Conservation (phyloP, 2,888 invertebrate genomes). For the Ennomos quercinarius region DNA sequence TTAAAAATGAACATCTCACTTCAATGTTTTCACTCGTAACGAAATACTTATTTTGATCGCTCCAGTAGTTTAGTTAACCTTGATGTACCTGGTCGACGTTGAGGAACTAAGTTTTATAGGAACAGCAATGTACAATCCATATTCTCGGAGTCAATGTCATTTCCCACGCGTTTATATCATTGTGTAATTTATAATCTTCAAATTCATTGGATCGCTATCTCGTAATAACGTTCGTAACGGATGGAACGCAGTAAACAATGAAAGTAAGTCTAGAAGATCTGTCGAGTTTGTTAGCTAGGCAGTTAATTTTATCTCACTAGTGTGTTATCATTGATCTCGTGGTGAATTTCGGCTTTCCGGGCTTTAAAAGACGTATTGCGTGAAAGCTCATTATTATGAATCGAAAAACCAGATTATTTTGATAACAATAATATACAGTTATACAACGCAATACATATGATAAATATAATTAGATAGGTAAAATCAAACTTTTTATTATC, state of each 20-base stretch:
- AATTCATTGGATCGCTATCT: constrained; percentile 32
- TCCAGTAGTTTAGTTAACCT: constrained; percentile 9
- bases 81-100: constrained; percentile 19
- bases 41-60: neutral
- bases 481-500: no score
- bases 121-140: constrained; percentile 23
- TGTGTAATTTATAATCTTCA: constrained; percentile 33
- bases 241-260: constrained; percentile 37
- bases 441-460: no score
- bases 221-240: constrained; percentile 28
- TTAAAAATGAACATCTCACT: neutral
- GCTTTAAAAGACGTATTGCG: constrained; percentile 25
- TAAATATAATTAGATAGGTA: no score
- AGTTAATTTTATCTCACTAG: constrained; percentile 26
- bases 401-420: neutral
- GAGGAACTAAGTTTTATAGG: constrained; percentile 29
- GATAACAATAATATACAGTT: no score
- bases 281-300: constrained; percentile 8
- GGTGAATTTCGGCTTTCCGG: constrained; percentile 25
- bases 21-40: neutral
- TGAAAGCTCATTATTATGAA: constrained; percentile 20
- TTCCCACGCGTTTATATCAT: constrained; percentile 53
- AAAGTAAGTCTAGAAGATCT: constrained; percentile 29
- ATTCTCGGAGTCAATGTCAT: constrained; percentile 46
- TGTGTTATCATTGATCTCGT: constrained; percentile 25